Percentiles rank a stretch among this genome's conserved stretches.
Evolutionary conservation across 2,888 invertebrate genomes (phyloP).

Genomic region (Lasioglossum oenotherae): DNA sequence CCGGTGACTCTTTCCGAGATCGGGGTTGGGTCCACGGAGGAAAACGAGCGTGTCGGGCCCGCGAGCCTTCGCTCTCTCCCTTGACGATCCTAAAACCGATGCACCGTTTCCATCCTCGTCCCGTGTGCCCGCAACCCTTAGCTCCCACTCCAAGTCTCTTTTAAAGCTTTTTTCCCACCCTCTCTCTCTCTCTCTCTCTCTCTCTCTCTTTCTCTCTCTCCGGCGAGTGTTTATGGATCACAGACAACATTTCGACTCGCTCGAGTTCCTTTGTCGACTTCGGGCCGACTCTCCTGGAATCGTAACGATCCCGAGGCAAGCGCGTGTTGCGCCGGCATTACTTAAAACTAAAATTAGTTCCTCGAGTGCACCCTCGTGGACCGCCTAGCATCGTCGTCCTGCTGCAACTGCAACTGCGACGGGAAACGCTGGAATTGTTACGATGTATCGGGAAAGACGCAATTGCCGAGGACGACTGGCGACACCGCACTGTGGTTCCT

Average conservation of each 20-base stretch:
- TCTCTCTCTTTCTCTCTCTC: not conserved
- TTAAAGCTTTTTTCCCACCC: slow-evolving; percentile 14
- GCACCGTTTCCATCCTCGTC: slow-evolving; percentile 21
- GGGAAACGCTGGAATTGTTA: slow-evolving; percentile 20
- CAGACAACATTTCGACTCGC: slow-evolving; percentile 64
- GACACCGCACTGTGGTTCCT: not conserved
- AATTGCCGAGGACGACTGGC: not conserved
- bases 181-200: not conserved
- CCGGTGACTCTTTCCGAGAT: slow-evolving; percentile 70
- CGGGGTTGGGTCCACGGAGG: slow-evolving; percentile 63
- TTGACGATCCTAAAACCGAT: slow-evolving; percentile 53
- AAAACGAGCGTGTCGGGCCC: slow-evolving; percentile 66
- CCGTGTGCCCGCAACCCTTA: not conserved
- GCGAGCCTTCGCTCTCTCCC: slow-evolving; percentile 49
- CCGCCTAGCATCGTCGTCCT: not conserved
- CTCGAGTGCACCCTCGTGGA: slow-evolving; percentile 50
- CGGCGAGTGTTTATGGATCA: slow-evolving; percentile 62
- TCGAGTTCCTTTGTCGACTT: slow-evolving; percentile 56
- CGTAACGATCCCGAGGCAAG: slow-evolving; percentile 50
- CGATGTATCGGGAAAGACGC: slow-evolving; percentile 27
- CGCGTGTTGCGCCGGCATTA: slow-evolving; percentile 54
- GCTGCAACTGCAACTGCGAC: not conserved
- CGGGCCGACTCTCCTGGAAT: slow-evolving; percentile 48
- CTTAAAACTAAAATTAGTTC: slow-evolving; percentile 59
- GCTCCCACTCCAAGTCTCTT: slow-evolving; percentile 3